Evolutionary conservation across 2,888 invertebrate species (phyloP).

Genomic region (Aleiodes leptofemur): DNA sequence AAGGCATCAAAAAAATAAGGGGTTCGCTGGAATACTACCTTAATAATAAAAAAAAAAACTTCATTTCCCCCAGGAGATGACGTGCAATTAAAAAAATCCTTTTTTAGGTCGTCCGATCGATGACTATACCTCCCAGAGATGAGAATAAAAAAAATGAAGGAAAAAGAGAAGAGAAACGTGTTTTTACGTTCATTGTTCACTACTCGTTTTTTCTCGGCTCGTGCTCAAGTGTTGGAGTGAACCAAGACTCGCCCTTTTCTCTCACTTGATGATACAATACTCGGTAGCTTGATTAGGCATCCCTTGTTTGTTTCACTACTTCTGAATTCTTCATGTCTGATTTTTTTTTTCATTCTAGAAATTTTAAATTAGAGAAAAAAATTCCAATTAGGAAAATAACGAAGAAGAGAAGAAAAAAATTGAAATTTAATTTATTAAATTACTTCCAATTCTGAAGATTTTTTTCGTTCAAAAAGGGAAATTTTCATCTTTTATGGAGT

Average conservation of each 20-base stretch:
- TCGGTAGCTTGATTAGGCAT: constrained; percentile 27
- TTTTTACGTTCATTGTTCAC: constrained; percentile 72
- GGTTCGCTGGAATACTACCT: too few species aligned
- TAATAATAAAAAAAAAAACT: too few species aligned
- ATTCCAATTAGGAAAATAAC: not conserved
- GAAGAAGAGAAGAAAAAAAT: not conserved
- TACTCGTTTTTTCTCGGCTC: constrained; percentile 72
- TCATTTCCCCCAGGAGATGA: not conserved
- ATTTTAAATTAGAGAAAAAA: not conserved
- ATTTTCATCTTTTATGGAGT: too few species aligned
- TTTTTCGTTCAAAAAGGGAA: too few species aligned
- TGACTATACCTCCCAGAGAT: not conserved
- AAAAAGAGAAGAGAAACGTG: constrained; percentile 65
- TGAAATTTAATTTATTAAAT: not conserved
- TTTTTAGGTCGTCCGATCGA: constrained; percentile 17
- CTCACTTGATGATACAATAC: constrained; percentile 51
- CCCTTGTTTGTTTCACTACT: constrained; percentile 35
- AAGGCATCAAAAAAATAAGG: too few species aligned
- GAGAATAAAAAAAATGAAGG: not conserved
- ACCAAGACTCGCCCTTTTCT: constrained; percentile 55
- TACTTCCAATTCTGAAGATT: too few species aligned
- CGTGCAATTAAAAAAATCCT: constrained; percentile 12
- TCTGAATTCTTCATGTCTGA: not conserved
- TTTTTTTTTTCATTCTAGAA: not conserved
- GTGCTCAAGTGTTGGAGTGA: constrained; percentile 73